Evolutionary conservation across 2,113 vertebrate species (phyloP).

Genomic region (Ptilorrhoa leucosticta): DNA sequence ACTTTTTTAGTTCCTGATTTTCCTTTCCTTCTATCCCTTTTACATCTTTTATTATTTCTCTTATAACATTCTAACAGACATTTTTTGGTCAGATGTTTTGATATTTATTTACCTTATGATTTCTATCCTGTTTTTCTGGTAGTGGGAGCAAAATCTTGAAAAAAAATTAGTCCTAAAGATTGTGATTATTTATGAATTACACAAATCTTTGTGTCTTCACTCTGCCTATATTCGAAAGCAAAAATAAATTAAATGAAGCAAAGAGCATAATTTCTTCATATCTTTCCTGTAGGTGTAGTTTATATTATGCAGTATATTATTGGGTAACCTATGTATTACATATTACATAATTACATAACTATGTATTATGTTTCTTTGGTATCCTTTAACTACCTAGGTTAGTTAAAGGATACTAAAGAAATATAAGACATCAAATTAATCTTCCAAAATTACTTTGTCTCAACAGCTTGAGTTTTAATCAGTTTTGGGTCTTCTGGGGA

Average conservation of each 20-base stretch:
- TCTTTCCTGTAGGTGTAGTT: neutral
- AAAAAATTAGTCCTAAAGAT: neutral
- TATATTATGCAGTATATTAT: neutral
- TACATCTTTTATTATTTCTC: neutral
- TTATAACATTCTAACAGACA: neutral
- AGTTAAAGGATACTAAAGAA: neutral
- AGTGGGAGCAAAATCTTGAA: neutral
- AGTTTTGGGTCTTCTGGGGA: fast-evolving
- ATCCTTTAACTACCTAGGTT: neutral
- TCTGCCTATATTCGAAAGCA: neutral
- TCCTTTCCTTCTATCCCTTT: neutral
- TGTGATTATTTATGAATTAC: neutral
- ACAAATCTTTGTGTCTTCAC: neutral
- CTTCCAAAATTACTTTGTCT: neutral
- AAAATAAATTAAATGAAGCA: neutral
- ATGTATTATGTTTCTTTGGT: neutral
- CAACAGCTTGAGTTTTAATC: neutral
- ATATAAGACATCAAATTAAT: neutral
- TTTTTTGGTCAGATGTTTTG: neutral
- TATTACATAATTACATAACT: too few species aligned
- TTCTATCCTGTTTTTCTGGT: neutral
- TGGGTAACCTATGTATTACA: neutral
- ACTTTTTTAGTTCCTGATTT: neutral
- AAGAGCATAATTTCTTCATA: neutral
- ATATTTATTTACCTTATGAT: neutral